phyloP scores from a whole-genome alignment of 2,888 invertebrate genomes.

The Leptinotarsa rubiginosa region DNA sequence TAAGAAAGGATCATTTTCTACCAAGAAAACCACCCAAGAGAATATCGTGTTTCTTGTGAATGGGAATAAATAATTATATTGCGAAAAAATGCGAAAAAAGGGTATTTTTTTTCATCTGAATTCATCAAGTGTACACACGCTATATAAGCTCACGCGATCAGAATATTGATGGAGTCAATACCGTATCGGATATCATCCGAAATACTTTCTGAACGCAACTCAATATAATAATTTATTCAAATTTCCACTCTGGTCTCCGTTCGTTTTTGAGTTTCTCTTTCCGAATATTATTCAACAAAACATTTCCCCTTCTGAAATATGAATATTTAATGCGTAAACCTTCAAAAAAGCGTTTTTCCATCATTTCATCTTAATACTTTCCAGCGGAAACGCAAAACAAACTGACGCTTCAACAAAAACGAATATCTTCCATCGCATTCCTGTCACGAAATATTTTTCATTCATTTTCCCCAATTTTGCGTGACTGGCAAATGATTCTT shows the following conservation, averaged over 20 bases:
- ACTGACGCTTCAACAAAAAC: conserved; percentile 3
- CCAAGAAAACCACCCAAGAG: too few relatives aligned
- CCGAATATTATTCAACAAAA: conserved; percentile 6
- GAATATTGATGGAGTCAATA: not conserved
- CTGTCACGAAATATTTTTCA: conserved; percentile 15
- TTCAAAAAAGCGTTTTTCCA: not conserved
- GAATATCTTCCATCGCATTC: conserved; percentile 1
- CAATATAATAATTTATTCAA: not conserved
- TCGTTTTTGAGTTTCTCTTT: not conserved
- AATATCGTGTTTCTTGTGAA: too few relatives aligned
- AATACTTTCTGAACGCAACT: not conserved
- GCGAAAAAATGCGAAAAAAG: not conserved
- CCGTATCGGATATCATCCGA: not conserved
- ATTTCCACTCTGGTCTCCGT: not conserved
- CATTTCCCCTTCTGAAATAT: not conserved
- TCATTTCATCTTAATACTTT: conserved; percentile 15
- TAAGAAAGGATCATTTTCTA: too few relatives aligned
- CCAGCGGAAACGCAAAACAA: conserved; percentile 3
- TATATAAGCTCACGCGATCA: too few relatives aligned
- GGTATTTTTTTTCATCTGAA: not conserved
- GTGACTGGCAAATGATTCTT: not conserved
- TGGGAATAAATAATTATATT: too few relatives aligned
- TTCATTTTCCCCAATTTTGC: not conserved
- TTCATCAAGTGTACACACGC: too few relatives aligned
- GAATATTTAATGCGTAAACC: conserved; percentile 8